Conservation (phyloP, 2,797 vertebrate genomes). For the Eleutherodactylus coqui region DNA sequence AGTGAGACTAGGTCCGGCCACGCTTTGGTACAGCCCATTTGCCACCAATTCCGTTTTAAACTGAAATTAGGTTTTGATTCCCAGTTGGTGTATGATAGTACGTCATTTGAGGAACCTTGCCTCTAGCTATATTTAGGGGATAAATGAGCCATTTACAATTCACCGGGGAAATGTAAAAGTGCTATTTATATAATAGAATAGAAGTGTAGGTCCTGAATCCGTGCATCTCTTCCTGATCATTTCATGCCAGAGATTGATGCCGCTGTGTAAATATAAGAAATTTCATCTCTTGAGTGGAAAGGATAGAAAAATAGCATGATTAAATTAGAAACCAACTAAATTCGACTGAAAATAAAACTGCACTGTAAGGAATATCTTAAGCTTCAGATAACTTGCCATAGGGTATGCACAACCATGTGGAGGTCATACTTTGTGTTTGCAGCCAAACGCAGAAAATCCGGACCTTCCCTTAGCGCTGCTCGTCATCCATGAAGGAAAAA, state of each 20-base stretch:
- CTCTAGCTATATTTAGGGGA: slow-evolving; percentile 69
- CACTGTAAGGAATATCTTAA: neutral
- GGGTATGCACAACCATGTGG: neutral
- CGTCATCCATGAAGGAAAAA: no score
- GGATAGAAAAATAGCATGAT: slow-evolving; percentile 28
- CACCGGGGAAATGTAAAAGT: slow-evolving; percentile 61
- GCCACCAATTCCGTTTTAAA: slow-evolving; percentile 68
- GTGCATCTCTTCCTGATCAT: neutral
- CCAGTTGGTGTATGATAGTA: slow-evolving; percentile 69
- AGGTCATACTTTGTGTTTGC: neutral
- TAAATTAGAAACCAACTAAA: neutral
- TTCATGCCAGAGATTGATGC: slow-evolving; percentile 3
- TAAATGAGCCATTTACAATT: slow-evolving; percentile 71
- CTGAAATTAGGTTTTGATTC: slow-evolving; percentile 74
- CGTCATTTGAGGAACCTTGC: slow-evolving; percentile 71
- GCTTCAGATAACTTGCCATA: neutral
- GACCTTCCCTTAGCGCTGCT: no score
- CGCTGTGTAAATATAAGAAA: slow-evolving; percentile 41
- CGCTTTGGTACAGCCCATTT: slow-evolving; percentile 65
- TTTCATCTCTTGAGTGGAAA: slow-evolving; percentile 1
- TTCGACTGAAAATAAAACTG: neutral
- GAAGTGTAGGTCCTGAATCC: slow-evolving; percentile 62
- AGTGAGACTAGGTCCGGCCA: slow-evolving; percentile 65
- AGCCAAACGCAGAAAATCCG: no score
- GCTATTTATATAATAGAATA: slow-evolving; percentile 60